Conservation (phyloP, 2,888 invertebrate species). For the Apoderus coryli region DNA sequence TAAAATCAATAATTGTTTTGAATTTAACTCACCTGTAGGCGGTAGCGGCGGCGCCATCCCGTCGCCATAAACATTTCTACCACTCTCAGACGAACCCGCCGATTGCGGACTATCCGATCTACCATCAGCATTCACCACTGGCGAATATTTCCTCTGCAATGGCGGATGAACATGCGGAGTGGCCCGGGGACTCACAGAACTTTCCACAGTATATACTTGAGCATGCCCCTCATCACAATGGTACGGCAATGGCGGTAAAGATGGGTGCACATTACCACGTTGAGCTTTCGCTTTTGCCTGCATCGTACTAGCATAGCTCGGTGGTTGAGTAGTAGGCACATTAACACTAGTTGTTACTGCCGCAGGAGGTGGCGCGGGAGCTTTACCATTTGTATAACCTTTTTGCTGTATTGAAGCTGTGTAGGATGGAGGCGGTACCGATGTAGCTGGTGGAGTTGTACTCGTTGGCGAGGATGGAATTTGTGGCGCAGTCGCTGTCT, state of each 20-base stretch:
- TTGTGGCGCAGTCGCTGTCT: constrained; percentile 87
- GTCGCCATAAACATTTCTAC: constrained; percentile 31
- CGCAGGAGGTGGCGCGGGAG: constrained; percentile 32
- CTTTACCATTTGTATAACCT: constrained; percentile 28
- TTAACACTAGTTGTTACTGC: constrained; percentile 22
- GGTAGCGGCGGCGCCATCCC: constrained; percentile 31
- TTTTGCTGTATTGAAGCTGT: constrained; percentile 70
- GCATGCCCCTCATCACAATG: constrained; percentile 33
- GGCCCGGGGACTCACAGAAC: constrained; percentile 33
- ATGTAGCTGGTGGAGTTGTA: constrained; percentile 36
- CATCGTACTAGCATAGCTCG: constrained; percentile 85
- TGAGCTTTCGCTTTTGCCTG: constrained; percentile 44
- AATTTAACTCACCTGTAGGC: constrained; percentile 33
- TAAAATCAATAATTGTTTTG: not conserved
- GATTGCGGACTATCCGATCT: constrained; percentile 41
- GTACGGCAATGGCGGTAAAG: constrained; percentile 55
- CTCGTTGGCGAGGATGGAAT: constrained; percentile 37
- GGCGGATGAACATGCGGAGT: constrained; percentile 43
- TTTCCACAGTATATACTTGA: constrained; percentile 34
- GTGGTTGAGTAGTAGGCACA: constrained; percentile 73
- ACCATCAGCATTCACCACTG: constrained; percentile 38
- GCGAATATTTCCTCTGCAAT: constrained; percentile 56
- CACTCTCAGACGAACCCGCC: constrained; percentile 33
- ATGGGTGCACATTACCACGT: constrained; percentile 49
- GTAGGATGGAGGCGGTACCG: constrained; percentile 71